Conservation (phyloP, 2,888 invertebrate species). For the Agonum fuliginosum region DNA sequence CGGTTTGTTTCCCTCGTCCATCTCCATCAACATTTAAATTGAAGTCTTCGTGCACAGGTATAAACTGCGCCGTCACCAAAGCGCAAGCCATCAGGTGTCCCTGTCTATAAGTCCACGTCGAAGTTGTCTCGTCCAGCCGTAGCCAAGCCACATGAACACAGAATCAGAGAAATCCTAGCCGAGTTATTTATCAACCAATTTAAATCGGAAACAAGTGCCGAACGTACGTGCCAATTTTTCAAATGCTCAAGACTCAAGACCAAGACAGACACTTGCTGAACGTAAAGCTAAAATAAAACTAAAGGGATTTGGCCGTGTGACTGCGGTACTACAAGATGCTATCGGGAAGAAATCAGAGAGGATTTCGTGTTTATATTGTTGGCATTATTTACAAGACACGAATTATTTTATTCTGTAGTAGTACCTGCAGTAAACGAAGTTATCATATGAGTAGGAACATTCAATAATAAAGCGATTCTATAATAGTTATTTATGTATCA, state of each 20-base stretch:
- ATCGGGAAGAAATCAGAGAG: background rate
- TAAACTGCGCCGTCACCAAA: no score
- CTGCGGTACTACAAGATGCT: conserved; percentile 4
- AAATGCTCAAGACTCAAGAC: conserved; percentile 64
- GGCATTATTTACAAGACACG: background rate
- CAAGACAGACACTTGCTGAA: conserved; percentile 17
- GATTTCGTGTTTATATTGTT: background rate
- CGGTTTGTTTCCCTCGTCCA: no score
- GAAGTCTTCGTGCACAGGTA: no score
- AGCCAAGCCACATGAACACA: conserved; percentile 62
- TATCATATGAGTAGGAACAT: no score
- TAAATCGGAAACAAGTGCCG: conserved; percentile 66
- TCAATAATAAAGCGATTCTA: no score
- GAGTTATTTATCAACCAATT: conserved; percentile 66
- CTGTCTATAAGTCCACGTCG: conserved; percentile 8
- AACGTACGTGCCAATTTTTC: conserved; percentile 69
- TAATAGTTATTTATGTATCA: no score
- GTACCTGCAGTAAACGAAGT: no score
- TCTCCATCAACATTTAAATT: no score
- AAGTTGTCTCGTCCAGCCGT: no score
- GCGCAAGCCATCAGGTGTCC: conserved; percentile 65
- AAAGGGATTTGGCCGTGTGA: background rate
- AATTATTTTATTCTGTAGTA: no score
- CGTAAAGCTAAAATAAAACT: conserved; percentile 17
- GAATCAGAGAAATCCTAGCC: conserved; percentile 63